These are phyloP conservation scores for Melanocharis versteri DNA, from an alignment of 2,113 vertebrate genomes.

Conservation along the genomic window DNA sequence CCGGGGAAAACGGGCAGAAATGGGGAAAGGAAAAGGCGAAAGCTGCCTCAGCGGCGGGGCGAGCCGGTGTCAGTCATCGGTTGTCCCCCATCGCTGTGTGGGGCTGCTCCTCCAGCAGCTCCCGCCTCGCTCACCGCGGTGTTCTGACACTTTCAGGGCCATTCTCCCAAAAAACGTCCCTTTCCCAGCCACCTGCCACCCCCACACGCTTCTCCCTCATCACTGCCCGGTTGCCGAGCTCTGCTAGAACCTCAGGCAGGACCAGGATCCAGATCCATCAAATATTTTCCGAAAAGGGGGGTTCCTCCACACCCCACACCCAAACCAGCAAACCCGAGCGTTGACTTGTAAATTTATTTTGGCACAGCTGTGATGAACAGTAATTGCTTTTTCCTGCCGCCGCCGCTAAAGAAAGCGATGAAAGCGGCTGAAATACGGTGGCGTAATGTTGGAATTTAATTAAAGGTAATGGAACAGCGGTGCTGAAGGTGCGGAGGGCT, in stretches of 20 bases:
- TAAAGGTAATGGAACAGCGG: constrained; percentile 18
- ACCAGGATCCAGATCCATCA: background rate
- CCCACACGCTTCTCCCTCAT: fast-evolving
- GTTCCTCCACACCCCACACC: background rate
- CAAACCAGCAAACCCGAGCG: background rate
- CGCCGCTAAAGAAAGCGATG: background rate
- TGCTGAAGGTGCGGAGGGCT: background rate
- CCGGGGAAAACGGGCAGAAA: fast-evolving
- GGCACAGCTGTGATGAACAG: constrained; percentile 23
- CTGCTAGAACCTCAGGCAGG: background rate
- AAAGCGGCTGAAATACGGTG: constrained; percentile 32
- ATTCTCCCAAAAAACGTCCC: background rate
- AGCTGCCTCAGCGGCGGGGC: background rate
- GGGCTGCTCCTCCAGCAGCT: background rate
- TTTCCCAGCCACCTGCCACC: background rate
- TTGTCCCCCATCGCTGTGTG: fast-evolving
- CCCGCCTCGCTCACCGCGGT: fast-evolving
- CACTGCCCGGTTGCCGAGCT: background rate
- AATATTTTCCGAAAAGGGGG: background rate
- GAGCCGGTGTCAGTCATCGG: fast-evolving
- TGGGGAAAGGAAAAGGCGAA: no score
- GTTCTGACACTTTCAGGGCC: background rate
- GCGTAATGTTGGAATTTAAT: constrained; percentile 36
- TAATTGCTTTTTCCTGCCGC: constrained; percentile 36
- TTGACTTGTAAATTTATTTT: constrained; percentile 29